Conservation (phyloP, 2,113 vertebrate species). For the Cathartes aura region DNA sequence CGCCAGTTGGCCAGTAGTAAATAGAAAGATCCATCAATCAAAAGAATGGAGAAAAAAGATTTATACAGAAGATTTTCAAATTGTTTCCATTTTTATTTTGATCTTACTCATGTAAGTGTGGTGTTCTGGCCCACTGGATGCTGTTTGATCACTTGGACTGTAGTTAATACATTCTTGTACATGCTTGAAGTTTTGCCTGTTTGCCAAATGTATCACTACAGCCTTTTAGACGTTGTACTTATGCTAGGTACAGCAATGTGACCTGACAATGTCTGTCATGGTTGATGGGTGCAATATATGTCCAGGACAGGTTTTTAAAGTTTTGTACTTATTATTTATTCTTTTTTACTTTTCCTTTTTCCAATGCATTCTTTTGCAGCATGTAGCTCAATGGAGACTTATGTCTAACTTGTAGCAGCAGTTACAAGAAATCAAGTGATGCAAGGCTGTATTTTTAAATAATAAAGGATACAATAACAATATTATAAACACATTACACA, state of each 20-base stretch:
- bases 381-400: not conserved
- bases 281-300: not conserved
- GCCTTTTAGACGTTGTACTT: not conserved
- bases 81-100: not conserved
- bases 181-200: not conserved
- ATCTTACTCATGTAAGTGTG: not conserved
- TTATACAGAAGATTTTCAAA: not conserved
- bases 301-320: not conserved
- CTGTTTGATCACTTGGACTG: not conserved
- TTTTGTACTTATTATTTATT: not conserved
- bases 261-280: not conserved
- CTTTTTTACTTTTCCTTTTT: not conserved
- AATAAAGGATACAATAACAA: not conserved
- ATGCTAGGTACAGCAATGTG: not conserved
- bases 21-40: not conserved
- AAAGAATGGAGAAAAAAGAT: not conserved
- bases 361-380: not conserved
- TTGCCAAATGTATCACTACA: not conserved
- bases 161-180: not conserved
- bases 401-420: not conserved
- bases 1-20: not conserved
- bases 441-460: not conserved
- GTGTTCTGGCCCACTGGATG: not conserved
- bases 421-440: not conserved
- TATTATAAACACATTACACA: not conserved